Percentiles rank a stretch among this genome's conserved stretches.
phyloP scores from a whole-genome alignment of 2,797 vertebrate genomes.

The Sitta carolinensis region DNA sequence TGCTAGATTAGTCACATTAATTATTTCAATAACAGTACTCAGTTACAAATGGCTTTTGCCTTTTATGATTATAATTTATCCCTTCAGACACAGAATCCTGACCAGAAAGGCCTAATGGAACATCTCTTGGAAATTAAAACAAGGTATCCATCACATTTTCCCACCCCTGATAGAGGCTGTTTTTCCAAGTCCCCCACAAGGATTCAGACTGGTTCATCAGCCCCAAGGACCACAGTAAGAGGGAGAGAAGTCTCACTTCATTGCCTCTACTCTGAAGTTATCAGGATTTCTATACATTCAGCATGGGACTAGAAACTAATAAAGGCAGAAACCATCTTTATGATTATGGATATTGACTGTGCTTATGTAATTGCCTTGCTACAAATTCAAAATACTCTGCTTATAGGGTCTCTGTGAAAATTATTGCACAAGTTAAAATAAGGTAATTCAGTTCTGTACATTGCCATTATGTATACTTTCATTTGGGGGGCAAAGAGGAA shows the following conservation, averaged over 20 bases:
- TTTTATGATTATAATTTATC: background rate
- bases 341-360: background rate
- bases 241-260: background rate
- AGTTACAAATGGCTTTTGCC: background rate
- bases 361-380: background rate
- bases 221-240: background rate
- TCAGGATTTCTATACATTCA: background rate
- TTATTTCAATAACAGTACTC: background rate
- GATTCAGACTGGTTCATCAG: background rate
- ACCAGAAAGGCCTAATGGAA: background rate
- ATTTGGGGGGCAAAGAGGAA: background rate
- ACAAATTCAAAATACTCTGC: background rate
- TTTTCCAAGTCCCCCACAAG: background rate
- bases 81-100: background rate
- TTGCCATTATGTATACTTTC: background rate
- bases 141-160: background rate
- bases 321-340: background rate
- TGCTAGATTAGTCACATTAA: background rate
- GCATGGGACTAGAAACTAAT: background rate
- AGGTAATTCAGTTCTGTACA: background rate
- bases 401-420: background rate
- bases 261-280: background rate
- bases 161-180: background rate
- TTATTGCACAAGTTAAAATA: background rate
- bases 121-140: background rate